Evolutionary conservation across 2,888 invertebrate genomes (phyloP).

Genomic region (Nowickia ferox): DNA sequence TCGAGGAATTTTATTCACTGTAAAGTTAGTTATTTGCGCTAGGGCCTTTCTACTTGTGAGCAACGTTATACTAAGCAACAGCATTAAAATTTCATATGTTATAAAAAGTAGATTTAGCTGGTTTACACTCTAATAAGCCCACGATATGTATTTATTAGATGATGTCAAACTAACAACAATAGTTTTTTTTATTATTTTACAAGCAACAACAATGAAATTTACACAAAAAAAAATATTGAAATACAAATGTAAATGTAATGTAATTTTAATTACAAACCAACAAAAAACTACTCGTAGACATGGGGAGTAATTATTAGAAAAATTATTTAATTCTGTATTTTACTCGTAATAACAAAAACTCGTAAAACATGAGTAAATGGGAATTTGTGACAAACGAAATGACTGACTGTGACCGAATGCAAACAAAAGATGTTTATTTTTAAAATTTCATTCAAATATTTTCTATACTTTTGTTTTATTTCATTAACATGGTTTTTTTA

Average conservation of each 20-base stretch:
- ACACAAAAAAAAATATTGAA: not conserved
- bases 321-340: not conserved
- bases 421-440: conserved; percentile 13
- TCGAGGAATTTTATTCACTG: no score
- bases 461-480: conserved; percentile 16
- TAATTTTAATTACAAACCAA: conserved; percentile 27
- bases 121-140: no score
- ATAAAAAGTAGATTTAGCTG: no score
- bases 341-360: not conserved
- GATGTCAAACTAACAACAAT: conserved; percentile 38
- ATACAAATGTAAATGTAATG: conserved; percentile 18
- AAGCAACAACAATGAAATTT: conserved; percentile 27
- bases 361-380: not conserved
- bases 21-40: no score
- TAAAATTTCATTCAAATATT: not conserved
- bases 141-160: conserved; percentile 15
- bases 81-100: no score
- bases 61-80: no score
- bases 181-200: conserved; percentile 24
- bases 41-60: no score
- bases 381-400: not conserved
- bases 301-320: not conserved
- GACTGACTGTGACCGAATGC: not conserved
- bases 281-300: not conserved
- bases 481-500: conserved; percentile 1